Percentiles rank a stretch among this genome's conserved stretches.
Evolutionary conservation across 2,888 invertebrate species (phyloP).

Genomic region (Mesorhabditis sp.): DNA sequence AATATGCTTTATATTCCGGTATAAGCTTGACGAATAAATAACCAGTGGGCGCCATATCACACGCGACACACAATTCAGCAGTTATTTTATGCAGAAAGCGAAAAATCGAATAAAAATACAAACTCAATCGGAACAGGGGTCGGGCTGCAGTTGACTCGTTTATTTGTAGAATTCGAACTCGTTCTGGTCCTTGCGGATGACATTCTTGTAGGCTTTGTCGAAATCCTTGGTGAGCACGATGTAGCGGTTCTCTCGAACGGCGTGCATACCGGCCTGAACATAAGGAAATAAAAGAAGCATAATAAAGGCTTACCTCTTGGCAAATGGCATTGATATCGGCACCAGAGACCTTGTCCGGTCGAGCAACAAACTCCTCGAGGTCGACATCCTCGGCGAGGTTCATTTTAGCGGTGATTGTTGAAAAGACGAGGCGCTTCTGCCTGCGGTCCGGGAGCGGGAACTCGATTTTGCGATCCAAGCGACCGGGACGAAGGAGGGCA

Average conservation of each 20-base stretch:
- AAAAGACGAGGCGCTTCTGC: conserved; percentile 90
- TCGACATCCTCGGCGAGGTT: conserved; percentile 95
- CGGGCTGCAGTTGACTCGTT: conserved; percentile 15
- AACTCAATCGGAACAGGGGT: too few species aligned
- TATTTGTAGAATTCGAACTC: conserved; percentile 99
- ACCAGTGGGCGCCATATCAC: too few species aligned
- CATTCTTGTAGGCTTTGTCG: conserved; percentile 98
- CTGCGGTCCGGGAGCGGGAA: conserved; percentile 90
- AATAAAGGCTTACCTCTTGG: conserved; percentile 71
- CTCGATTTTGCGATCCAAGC: conserved; percentile 95
- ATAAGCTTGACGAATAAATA: too few species aligned
- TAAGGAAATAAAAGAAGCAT: conserved; percentile 26
- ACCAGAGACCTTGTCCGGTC: conserved; percentile 96
- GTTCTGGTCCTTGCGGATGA: conserved; percentile 97
- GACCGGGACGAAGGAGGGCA: conserved; percentile 87
- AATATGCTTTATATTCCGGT: too few species aligned
- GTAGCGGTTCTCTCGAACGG: conserved; percentile 96
- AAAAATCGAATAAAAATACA: too few species aligned
- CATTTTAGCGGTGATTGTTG: conserved; percentile 94
- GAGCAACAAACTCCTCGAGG: conserved; percentile 94
- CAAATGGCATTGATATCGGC: conserved; percentile 99
- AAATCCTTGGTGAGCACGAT: conserved; percentile 98
- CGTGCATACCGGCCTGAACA: conserved; percentile 91
- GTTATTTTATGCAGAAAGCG: too few species aligned
- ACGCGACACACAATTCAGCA: too few species aligned